These are phyloP conservation scores for Coreoperca whiteheadi DNA, from an alignment of 2,113 vertebrate genomes.

Conservation along the genomic window DNA sequence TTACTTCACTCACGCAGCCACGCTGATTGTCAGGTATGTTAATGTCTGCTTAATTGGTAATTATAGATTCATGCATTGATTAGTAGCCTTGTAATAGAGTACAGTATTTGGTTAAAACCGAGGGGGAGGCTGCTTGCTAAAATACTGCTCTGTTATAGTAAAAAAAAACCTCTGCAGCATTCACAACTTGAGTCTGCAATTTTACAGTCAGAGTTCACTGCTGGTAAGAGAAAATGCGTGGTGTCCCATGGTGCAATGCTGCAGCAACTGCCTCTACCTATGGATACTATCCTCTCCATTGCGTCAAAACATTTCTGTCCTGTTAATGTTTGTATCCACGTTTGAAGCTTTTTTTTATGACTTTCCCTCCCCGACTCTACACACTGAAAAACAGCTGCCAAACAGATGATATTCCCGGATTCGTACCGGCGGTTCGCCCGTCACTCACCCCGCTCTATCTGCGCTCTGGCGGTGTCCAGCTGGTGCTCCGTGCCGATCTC, in stretches of 20 bases:
- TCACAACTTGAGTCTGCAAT: constrained; percentile 26
- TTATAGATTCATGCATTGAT: not conserved
- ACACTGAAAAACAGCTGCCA: not conserved
- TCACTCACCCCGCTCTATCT: constrained; percentile 92
- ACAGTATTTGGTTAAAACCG: not conserved
- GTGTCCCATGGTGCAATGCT: constrained; percentile 75
- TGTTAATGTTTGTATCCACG: not conserved
- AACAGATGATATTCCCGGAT: not conserved
- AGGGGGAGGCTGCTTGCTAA: not conserved
- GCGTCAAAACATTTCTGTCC: constrained; percentile 53
- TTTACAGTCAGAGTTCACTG: constrained; percentile 9
- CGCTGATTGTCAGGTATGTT: not conserved
- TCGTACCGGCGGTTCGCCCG: not conserved
- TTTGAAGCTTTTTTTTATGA: not conserved
- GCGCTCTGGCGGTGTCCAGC: constrained; percentile 86
- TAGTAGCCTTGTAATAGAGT: not conserved
- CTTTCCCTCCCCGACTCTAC: not conserved
- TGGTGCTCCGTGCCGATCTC: constrained; percentile 92
- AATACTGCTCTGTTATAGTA: not conserved
- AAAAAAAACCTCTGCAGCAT: constrained; percentile 20
- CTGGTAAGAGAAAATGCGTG: constrained; percentile 19
- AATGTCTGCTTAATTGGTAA: not conserved
- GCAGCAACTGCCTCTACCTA: constrained; percentile 58
- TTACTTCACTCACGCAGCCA: not conserved
- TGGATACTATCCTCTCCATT: constrained; percentile 34